phyloP scores from a whole-genome alignment of 2,888 invertebrate genomes.

The Hypselothyrea guttata region DNA sequence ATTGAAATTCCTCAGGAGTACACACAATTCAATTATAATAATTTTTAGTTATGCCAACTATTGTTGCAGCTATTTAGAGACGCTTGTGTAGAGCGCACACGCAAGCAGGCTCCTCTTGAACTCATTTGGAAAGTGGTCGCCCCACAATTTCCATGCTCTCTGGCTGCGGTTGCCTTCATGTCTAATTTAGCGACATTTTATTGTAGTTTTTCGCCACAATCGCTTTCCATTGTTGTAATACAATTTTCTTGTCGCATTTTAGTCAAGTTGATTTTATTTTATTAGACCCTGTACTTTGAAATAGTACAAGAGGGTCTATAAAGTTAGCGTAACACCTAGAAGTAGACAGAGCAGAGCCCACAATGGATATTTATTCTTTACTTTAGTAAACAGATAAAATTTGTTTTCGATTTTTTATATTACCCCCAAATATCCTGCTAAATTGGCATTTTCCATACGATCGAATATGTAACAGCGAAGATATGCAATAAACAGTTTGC shows the following conservation, averaged over 20 bases:
- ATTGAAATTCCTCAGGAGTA: conserved; percentile 10
- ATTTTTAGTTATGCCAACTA: no score
- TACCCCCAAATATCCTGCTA: no score
- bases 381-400: no score
- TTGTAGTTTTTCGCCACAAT: conserved; percentile 75
- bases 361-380: no score
- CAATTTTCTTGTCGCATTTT: conserved; percentile 77
- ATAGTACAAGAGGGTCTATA: no score
- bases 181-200: conserved; percentile 81
- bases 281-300: no score
- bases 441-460: no score
- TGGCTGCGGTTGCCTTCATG: conserved; percentile 79
- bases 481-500: no score
- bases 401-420: no score
- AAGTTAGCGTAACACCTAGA: no score
- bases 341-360: no score
- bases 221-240: conserved; percentile 79
- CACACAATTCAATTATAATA: background rate
- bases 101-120: conserved; percentile 18
- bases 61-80: background rate
- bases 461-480: no score
- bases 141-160: conserved; percentile 32
- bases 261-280: conserved; percentile 71
- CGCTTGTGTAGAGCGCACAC: background rate
- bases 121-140: conserved; percentile 22